These are phyloP conservation scores for Yponomeuta plumbellus DNA, from an alignment of 2,888 invertebrate species.

Conservation along the genomic window DNA sequence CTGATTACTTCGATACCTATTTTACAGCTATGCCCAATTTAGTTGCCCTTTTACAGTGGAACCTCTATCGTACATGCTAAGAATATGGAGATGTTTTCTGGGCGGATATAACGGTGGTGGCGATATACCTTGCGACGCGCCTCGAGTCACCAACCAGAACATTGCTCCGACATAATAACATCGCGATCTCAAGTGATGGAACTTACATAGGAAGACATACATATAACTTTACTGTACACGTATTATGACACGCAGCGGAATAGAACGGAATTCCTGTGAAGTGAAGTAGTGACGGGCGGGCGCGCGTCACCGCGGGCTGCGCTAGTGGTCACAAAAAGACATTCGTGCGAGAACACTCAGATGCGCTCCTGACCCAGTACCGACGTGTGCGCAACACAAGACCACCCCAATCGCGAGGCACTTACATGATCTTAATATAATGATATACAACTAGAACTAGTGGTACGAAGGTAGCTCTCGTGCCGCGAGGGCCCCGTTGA, in stretches of 20 bases:
- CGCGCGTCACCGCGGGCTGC: neutral
- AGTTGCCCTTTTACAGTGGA: conserved; percentile 41
- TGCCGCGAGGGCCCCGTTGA: conserved; percentile 63
- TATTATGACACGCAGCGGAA: conserved; percentile 48
- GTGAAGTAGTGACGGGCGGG: neutral
- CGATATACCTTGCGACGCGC: conserved; percentile 51
- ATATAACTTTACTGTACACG: conserved; percentile 65
- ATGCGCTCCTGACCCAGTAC: conserved; percentile 2
- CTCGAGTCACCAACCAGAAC: conserved; percentile 39
- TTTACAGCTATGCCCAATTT: conserved; percentile 46
- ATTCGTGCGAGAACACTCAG: conserved; percentile 13
- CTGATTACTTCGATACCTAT: conserved; percentile 46
- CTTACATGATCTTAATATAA: conserved; percentile 73
- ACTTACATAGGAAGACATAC: conserved; percentile 74
- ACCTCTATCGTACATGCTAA: conserved; percentile 52
- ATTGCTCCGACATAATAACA: conserved; percentile 44
- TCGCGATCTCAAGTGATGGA: conserved; percentile 51
- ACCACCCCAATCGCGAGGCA: conserved; percentile 72
- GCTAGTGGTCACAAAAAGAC: conserved; percentile 17
- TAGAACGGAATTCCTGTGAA: conserved; percentile 25
- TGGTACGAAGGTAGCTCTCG: conserved; percentile 66
- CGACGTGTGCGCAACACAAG: conserved; percentile 32
- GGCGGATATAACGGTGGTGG: conserved; percentile 59
- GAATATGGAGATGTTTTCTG: conserved; percentile 43
- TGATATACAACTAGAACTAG: conserved; percentile 72